Evolutionary conservation across 2,888 invertebrate species (phyloP).

Genomic region (Caenorhabditis sp.): DNA sequence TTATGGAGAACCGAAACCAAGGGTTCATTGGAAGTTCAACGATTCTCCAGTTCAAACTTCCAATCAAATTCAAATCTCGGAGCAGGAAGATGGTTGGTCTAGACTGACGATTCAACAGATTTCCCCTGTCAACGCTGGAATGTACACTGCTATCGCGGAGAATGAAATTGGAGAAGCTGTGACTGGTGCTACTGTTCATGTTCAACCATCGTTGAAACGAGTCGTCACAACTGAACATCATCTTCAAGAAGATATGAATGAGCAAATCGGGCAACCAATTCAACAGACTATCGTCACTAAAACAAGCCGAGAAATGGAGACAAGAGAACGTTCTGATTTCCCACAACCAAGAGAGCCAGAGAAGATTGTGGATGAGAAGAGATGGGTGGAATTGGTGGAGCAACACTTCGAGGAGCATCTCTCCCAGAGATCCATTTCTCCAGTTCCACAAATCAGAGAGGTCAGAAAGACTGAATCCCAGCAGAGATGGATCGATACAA

Average conservation of each 20-base stretch:
- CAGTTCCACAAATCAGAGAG: constrained; percentile 65
- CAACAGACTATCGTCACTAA: constrained; percentile 60
- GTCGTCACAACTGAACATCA: constrained; percentile 58
- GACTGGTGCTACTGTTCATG: constrained; percentile 89
- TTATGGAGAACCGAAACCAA: constrained; percentile 79
- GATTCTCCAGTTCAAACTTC: constrained; percentile 72
- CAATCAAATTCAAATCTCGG: constrained; percentile 66
- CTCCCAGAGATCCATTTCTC: constrained; percentile 69
- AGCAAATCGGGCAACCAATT: constrained; percentile 57
- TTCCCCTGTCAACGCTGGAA: constrained; percentile 84
- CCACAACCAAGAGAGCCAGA: constrained; percentile 62
- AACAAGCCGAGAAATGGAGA: constrained; percentile 45
- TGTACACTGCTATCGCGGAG: constrained; percentile 90
- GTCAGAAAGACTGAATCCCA: constrained; percentile 60
- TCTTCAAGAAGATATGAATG: constrained; percentile 63
- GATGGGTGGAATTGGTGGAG: constrained; percentile 71
- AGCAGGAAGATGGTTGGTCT: constrained; percentile 81
- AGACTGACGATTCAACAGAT: constrained; percentile 73
- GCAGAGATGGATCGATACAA: constrained; percentile 72
- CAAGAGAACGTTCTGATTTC: constrained; percentile 44
- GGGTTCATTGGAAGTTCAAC: constrained; percentile 81
- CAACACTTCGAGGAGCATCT: constrained; percentile 71
- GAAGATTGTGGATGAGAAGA: constrained; percentile 61
- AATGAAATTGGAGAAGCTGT: constrained; percentile 95
- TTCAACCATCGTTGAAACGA: constrained; percentile 80